Base-by-base conservation (phyloP, 2,888 invertebrate genomes). In the Megaustenia siamemsis region DNA sequence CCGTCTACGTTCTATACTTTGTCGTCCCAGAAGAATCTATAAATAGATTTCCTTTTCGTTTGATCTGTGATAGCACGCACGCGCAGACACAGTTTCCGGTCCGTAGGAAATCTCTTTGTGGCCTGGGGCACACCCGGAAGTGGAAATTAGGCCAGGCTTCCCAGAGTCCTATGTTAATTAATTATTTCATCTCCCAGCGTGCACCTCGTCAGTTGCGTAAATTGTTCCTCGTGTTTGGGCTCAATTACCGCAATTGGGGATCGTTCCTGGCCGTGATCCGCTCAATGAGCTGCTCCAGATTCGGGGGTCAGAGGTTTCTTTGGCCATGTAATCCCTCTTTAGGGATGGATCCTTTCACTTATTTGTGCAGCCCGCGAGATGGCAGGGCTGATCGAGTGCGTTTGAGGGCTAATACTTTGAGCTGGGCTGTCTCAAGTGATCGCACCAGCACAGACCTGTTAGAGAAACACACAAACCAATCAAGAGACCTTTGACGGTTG, bases 31-130 rank as follows among this genome's bases (percentile, higher is more conserved):
- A 18, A 32, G 18, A 49, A 38, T 10, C 66, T 60, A 53, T 60
- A 60, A 35, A 60, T 49, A 73, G 73, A 32, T 73, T 82, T 60
- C 82, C 66, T 83, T 49, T 45, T n/a, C 82, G 28, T 83, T 83
- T 83, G 82, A 83, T 83, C 82, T 83, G 66, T 83, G 82, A 83
- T 76, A 83, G 76, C 49, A 49, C 82, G 82, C 82, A 82, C 82
- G 82, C 76, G 75, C 76, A 75, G 82, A 83, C 75, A 63, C 35
- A n/a, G 45, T 79, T 86, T 86, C 86, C 86, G 84, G 84, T 79
- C 71, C 40, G 68, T 53, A 68, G 63, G 86, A 80, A 82, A 78
- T 60, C 86, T 85, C 84, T 84, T 84, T 82, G 28, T 85, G 80
- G 79, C 82, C 83, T 43, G 43, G 69, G 85, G 80, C 80, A 38